phyloP scores from a whole-genome alignment of 1,140 invertebrate genomes.

The Cyclina sinensis region DNA sequence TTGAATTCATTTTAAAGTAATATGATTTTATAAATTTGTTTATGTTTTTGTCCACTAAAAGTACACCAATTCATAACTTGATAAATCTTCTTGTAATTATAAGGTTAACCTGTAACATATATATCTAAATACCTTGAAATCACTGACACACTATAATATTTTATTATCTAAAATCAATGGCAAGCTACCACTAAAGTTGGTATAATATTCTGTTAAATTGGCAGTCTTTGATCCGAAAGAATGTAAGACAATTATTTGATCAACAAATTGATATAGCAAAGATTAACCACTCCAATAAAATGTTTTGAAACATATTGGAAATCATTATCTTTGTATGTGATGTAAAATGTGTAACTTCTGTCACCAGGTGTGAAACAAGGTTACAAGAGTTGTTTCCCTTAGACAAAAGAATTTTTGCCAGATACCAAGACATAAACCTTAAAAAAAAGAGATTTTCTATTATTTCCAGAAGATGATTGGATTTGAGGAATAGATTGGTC shows the following conservation, averaged over 20 bases:
- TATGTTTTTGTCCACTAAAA: no score
- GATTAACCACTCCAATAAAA: slow-evolving; percentile 18
- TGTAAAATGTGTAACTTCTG: not conserved
- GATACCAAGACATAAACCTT: no score
- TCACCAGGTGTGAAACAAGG: not conserved
- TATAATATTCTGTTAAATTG: slow-evolving; percentile 15
- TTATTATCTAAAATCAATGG: slow-evolving; percentile 34
- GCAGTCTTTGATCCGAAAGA: slow-evolving; percentile 12
- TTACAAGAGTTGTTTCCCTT: not conserved
- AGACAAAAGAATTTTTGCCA: no score
- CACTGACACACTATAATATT: not conserved
- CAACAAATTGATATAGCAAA: slow-evolving; percentile 23
- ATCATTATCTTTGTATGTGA: not conserved
- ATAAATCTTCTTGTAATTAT: no score
- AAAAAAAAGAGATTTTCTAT: no score
- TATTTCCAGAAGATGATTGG: no score
- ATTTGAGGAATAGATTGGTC: no score
- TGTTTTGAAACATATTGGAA: slow-evolving; percentile 19
- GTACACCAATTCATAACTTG: no score
- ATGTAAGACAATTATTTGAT: slow-evolving; percentile 25
- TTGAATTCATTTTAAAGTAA: no score
- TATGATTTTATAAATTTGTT: no score
- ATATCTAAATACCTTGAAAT: not conserved
- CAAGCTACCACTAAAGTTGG: slow-evolving; percentile 3
- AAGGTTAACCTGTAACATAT: not conserved